Evolutionary conservation across 2,888 invertebrate species (phyloP).

Genomic region (Luffia ferchaultella): DNA sequence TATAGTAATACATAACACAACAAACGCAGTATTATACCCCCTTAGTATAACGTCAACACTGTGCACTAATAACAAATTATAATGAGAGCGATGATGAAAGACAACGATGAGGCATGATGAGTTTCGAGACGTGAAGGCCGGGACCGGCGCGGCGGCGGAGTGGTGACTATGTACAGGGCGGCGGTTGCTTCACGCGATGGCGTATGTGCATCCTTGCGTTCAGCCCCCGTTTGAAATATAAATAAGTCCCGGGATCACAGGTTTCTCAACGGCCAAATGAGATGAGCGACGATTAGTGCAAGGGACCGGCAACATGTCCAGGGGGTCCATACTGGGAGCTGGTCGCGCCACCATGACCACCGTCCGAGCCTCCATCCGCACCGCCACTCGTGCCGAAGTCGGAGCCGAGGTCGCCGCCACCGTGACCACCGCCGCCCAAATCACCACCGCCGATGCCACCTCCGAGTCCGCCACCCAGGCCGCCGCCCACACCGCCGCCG

Average conservation of each 20-base stretch:
- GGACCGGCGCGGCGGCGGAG: conserved; percentile 13
- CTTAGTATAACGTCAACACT: conserved; percentile 53
- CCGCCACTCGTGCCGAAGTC: conserved; percentile 41
- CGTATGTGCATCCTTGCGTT: background rate
- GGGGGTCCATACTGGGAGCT: conserved; percentile 62
- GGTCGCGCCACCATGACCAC: conserved; percentile 39
- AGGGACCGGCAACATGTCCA: conserved; percentile 55
- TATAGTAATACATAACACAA: conserved; percentile 52
- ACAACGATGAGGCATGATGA: too few relatives aligned
- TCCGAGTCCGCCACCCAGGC: conserved; percentile 31
- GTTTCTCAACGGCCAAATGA: background rate
- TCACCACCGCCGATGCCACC: conserved; percentile 31
- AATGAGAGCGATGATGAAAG: conserved; percentile 40
- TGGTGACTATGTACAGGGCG: conserved; percentile 50
- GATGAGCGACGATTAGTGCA: conserved; percentile 35
- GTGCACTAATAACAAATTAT: conserved; percentile 61
- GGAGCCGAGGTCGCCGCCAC: conserved; percentile 25
- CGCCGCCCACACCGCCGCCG: conserved; percentile 36
- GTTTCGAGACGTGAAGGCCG: background rate
- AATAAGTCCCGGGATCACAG: too few relatives aligned
- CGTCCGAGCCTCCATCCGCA: conserved; percentile 29
- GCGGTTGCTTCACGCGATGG: conserved; percentile 21
- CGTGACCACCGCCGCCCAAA: conserved; percentile 26
- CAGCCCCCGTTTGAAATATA: too few relatives aligned
- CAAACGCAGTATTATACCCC: conserved; percentile 52